Evolutionary conservation across 2,888 invertebrate species (phyloP), one percentile per base, ranked within the genome.

Genomic region (Polymixis flavicincta): DNA sequence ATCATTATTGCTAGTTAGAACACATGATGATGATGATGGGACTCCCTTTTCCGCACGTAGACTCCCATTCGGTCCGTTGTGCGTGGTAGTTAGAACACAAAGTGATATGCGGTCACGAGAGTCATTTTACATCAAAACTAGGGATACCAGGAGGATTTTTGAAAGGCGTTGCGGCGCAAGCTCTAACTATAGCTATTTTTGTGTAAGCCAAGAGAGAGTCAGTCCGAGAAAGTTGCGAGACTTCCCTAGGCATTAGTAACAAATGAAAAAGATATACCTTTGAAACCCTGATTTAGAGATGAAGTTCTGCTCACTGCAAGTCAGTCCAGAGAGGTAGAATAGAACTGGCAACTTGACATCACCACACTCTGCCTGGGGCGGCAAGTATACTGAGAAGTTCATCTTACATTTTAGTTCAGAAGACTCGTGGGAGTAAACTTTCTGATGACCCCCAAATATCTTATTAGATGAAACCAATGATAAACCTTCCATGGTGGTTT

Each of bases 201-300:
- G 37, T 37, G 37, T 5, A 5, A 37, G 37, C 37, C 37, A 5
- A 37, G 37, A 37, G 37, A 37, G 37, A 37, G 25, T 42, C 17
- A 19, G 42, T 17, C 42, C 11, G 17, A 25, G 25, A 63, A 63
- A 63, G 9, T n/a, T 45, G 61, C n/a, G 17, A 42, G 19, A 25
- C 42, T 63, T 11, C 19, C 19, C 6, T 25, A 22, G 60, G 19
- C 19, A 50, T 50, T 19, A 19, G 19, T 50, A 50, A 50, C 19
- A 50, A 48, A 32, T 55, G 8, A 17, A 37, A 25, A 76, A 37
- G 9, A 8, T 25, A 82, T 92, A 97, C 95, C 97, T 97, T 96
- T 99, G 99, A 80, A 98, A 98, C n/a, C 99, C 99, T 64, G 99
- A 97, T 95, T 99, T 99, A 69, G 98, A 98, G 82, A 99, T 98